Conservation (phyloP, 2,113 vertebrate genomes). For the Pachyramphus minor region DNA sequence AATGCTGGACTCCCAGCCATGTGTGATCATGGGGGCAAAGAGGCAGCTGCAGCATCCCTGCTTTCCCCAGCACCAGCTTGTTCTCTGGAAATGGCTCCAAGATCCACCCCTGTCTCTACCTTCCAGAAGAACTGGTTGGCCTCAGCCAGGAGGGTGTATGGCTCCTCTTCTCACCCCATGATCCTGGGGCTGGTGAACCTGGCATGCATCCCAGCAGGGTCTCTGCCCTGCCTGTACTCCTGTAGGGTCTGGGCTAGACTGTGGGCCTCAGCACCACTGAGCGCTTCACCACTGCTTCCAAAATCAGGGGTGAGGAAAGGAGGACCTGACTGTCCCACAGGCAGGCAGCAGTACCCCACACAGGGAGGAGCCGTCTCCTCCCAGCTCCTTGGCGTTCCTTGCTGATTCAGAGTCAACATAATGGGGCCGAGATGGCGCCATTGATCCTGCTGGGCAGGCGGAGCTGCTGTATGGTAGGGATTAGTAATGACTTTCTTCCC, state of each 20-base stretch:
- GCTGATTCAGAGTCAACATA: constrained; percentile 47
- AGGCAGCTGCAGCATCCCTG: neutral
- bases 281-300: neutral
- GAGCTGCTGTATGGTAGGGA: neutral
- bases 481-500: constrained; percentile 32
- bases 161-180: accelerated
- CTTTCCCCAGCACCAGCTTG: neutral
- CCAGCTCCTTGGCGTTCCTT: neutral
- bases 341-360: neutral
- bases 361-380: constrained; percentile 34
- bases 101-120: neutral
- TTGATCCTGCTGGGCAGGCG: constrained; percentile 47
- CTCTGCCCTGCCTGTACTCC: neutral
- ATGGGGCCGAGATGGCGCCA: constrained; percentile 38
- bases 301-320: neutral
- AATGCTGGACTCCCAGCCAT: neutral
- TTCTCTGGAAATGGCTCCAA: neutral
- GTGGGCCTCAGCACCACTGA: accelerated
- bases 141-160: neutral
- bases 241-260: neutral
- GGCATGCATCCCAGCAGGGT: accelerated
- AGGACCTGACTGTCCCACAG: neutral
- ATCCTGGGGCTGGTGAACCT: neutral
- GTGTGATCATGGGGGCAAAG: neutral
- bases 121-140: constrained; percentile 33